Conservation (phyloP, 2,113 vertebrate genomes). For the Isichthys henryi region DNA sequence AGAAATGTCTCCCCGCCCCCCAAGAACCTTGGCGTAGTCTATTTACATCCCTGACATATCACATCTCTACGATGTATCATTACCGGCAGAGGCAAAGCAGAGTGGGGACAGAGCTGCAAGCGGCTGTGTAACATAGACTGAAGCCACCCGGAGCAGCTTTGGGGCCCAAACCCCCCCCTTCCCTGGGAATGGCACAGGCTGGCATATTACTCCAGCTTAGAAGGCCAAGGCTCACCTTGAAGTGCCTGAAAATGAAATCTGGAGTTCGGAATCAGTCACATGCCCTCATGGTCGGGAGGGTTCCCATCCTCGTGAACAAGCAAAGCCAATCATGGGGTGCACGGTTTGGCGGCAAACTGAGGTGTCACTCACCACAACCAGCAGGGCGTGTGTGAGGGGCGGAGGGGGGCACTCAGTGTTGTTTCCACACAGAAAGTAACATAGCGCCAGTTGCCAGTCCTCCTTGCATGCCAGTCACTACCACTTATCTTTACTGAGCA, state of each 20-base stretch:
- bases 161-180: not conserved
- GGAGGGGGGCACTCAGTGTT: not conserved
- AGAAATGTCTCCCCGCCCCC: no score
- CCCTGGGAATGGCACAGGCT: not conserved
- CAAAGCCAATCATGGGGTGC: not conserved
- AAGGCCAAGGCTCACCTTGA: not conserved
- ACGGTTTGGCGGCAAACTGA: not conserved
- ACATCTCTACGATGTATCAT: not conserved
- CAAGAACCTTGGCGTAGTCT: not conserved
- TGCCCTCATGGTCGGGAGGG: not conserved
- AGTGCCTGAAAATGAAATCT: constrained; percentile 11
- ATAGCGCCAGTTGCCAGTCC: not conserved
- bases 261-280: not conserved
- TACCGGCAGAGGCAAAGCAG: not conserved
- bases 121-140: not conserved
- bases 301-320: not conserved
- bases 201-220: not conserved
- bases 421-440: not conserved
- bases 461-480: not conserved
- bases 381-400: not conserved
- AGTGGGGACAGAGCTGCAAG: not conserved
- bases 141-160: not conserved
- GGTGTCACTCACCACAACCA: not conserved
- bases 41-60: constrained; percentile 7
- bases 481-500: constrained; percentile 19